Evolutionary conservation across 2,888 invertebrate species (phyloP), one percentile per base, ranked within the genome.

Genomic region (Eupelmus urozonus): DNA sequence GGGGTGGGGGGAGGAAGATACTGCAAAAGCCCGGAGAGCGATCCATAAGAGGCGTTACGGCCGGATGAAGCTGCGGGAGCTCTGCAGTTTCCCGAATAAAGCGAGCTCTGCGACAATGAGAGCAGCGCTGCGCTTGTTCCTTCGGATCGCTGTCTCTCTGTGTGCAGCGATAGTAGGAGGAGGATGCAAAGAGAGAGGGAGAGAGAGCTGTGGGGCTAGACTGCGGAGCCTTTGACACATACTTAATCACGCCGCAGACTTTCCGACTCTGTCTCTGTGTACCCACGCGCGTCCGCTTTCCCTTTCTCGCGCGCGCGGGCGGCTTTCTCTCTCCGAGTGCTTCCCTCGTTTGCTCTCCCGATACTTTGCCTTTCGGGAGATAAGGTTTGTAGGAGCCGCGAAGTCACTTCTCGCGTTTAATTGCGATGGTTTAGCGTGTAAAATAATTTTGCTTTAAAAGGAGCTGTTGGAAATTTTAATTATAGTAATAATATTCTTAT

Each of bases 211-310:
- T 59, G 70, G 74, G n/a, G n/a, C n/a, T n/a, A n/a, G n/a, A n/a
- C n/a, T n/a, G n/a, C n/a, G 78, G 62, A n/a, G 71, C 67, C 82
- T 83, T 82, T 84, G 83, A 82, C 82, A 81, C 82, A 75, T 80
- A 84, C 82, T 84, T 84, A 83, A 84, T 84, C 83, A 83, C 82
- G 81, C 71, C 69, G 81, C 75, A 71, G 70, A 60, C 59, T 60
- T 60, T 49, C 40, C n/a, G 59, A n/a, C 7, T 65, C 40, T 23
- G 40, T 9, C n/a, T 65, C 49, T 65, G 51, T 20, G 18, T 51
- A 27, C 27, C 25, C n/a, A 13, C 5, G 29, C 1, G 9, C 74
- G 73, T 80, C 71, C 75, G 60, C 71, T 80, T 49, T 59, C 59
- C 18, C 60, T 2, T 34, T 40, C 9, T 18, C 18, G n/a, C n/a